These are phyloP conservation scores for Ophiothrix spiculata DNA, from an alignment of 35 echinoderm and acorn worm genomes.

Conservation along the genomic window DNA sequence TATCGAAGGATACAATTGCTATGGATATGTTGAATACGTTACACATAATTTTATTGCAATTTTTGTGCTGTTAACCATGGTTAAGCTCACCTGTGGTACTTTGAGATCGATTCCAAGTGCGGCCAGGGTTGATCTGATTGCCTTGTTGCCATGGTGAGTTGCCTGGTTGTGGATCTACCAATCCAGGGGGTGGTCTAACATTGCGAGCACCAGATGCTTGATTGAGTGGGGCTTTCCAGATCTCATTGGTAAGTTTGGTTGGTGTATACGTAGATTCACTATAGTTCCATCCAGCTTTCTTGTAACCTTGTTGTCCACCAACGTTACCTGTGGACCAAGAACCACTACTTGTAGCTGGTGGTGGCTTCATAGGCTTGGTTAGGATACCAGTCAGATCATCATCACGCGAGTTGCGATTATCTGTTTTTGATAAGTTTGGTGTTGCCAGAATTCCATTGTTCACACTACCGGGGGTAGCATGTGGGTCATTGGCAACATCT, in stretches of 20 bases:
- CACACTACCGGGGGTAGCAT: constrained; percentile 97
- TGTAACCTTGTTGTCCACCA: constrained; percentile 24
- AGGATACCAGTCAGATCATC: constrained; percentile 88
- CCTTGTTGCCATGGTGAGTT: constrained; percentile 38
- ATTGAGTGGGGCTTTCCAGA: constrained; percentile 49
- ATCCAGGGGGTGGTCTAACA: constrained; percentile 59
- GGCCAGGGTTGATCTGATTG: constrained; percentile 11
- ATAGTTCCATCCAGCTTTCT: constrained; percentile 86
- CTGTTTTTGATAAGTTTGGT: constrained; percentile 41
- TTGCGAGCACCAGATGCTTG: constrained; percentile 33
- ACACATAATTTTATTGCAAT: no score
- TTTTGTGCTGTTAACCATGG: no score
- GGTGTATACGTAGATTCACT: constrained; percentile 11
- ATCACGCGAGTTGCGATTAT: constrained; percentile 53
- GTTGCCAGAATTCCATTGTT: constrained; percentile 32
- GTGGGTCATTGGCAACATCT: constrained; percentile 91
- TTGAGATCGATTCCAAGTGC: constrained; percentile 26
- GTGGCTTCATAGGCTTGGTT: constrained; percentile 90
- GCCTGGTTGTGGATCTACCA: constrained; percentile 58
- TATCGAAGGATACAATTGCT: no score
- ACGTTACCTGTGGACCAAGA: constrained; percentile 26
- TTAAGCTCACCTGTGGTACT: constrained; percentile 32
- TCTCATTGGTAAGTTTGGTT: constrained; percentile 35
- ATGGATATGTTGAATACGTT: no score
- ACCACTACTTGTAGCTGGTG: constrained; percentile 14